Percentiles rank a stretch among this genome's conserved stretches.
phyloP scores from a whole-genome alignment of 1,140 invertebrate genomes.

The Doryteuthis pealeii region DNA sequence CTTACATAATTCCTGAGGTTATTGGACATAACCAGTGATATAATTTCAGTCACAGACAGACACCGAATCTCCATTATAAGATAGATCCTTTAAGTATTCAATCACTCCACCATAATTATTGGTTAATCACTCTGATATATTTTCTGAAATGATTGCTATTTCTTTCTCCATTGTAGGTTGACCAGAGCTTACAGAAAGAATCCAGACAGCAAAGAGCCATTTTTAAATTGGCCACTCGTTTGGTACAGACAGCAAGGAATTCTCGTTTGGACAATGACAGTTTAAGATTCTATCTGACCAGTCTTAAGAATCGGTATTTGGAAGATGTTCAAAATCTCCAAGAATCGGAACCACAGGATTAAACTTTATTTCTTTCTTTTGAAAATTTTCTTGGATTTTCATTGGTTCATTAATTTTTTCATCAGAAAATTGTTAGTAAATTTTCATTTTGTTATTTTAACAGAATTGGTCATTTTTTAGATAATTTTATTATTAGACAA shows the following conservation, averaged over 20 bases:
- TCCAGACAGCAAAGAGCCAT: constrained; percentile 41
- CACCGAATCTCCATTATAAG: no score
- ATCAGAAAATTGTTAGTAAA: background rate
- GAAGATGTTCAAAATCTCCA: constrained; percentile 14
- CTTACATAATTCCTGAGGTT: no score
- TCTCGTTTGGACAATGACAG: constrained; percentile 48
- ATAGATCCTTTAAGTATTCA: no score
- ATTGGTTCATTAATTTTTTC: background rate
- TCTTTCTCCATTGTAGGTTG: background rate
- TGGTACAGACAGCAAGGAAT: constrained; percentile 51
- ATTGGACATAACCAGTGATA: no score
- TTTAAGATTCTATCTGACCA: constrained; percentile 42
- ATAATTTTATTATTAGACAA: no score
- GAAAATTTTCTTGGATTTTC: background rate
- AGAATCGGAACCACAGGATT: background rate
- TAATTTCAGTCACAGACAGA: no score
- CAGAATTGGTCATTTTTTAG: background rate
- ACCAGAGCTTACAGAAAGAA: constrained; percentile 31
- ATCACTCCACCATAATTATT: no score
- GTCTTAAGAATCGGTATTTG: constrained; percentile 40
- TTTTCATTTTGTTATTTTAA: background rate
- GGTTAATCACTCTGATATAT: no score
- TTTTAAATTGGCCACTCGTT: constrained; percentile 51
- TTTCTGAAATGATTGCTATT: no score
- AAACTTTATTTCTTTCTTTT: background rate